Conservation (phyloP, 2,888 invertebrate species). For the Melolontha melolontha region DNA sequence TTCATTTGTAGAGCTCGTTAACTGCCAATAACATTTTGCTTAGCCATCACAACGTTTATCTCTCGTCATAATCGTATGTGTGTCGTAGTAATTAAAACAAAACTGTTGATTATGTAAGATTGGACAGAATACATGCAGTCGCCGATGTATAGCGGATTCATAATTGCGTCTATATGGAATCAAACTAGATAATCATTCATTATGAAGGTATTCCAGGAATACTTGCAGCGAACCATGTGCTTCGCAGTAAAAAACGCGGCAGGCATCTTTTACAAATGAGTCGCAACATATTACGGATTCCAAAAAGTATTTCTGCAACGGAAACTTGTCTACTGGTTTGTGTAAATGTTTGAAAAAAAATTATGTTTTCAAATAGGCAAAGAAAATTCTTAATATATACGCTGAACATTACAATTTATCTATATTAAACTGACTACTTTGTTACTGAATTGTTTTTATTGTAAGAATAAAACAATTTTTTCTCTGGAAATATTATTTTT, state of each 20-base stretch:
- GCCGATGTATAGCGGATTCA: no score
- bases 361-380: no score
- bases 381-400: no score
- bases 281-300: constrained; percentile 19
- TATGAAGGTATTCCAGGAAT: not conserved
- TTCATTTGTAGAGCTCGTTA: constrained; percentile 54
- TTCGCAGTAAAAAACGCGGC: constrained; percentile 1
- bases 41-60: constrained; percentile 44
- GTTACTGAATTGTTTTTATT: no score
- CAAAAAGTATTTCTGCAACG: constrained; percentile 16
- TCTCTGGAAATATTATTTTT: no score
- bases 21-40: constrained; percentile 57
- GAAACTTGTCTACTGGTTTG: constrained; percentile 8
- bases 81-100: constrained; percentile 12
- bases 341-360: no score
- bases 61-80: not conserved
- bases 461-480: no score
- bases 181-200: no score
- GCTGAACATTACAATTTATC: no score
- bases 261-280: constrained; percentile 29
- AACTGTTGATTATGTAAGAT: not conserved
- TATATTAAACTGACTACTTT: no score
- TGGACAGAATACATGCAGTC: no score
- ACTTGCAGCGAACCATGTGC: not conserved
- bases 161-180: no score